Base-by-base conservation (phyloP, 2,888 invertebrate species). In the Macrophya alboannulata region DNA sequence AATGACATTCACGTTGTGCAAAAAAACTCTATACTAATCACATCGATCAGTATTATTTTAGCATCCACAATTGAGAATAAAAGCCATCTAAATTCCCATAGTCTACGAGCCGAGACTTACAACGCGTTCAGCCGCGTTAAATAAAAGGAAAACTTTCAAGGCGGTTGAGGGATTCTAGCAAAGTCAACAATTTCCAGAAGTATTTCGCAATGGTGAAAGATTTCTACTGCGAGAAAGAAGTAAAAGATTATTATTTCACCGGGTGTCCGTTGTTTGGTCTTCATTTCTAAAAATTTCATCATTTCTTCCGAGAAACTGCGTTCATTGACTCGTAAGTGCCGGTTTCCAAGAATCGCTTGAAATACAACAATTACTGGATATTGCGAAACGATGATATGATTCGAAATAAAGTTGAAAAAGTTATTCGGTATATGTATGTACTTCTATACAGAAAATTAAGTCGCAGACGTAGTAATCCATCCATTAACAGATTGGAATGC, bases 31-130 rank as follows among this genome's bases (percentile, higher is more conserved):
- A 77, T 55, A 9, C 10, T 51, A 21, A 43, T 43, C 0, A 43
- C 31, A 21, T 77, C 31, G 37, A 31, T 51, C n/a, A 31, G 55
- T 17, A 21, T 76, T 51, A 31, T 77, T 77, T 21, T 15, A 77
- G 6, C 37, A 25, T 4, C 6, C 45, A 45, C 12, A 74, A 25
- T 74, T 21, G 45, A 17, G 55, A 51, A 31, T 55, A 55, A 45
- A 74, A 74, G 21, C 43, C 45, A 74, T 74, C 4, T 74, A 45
- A 74, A 21, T 74, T 45, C 43, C 31, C 51, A 77, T 31, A 25
- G 31, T 15, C 51, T 25, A 25, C 76, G 51, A 76, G 51, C 48
- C 31, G 1, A 25, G 12, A 76, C 45, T 51, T 51, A 25, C 25
- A 15, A 15, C 21, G 51, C 21, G 21, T 74, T 45, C 45, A 45